A percentile compares a stretch with the other conserved stretches of the same genome.
Conservation (phyloP, 2,113 vertebrate species). For the Nyctibius bracteatus region DNA sequence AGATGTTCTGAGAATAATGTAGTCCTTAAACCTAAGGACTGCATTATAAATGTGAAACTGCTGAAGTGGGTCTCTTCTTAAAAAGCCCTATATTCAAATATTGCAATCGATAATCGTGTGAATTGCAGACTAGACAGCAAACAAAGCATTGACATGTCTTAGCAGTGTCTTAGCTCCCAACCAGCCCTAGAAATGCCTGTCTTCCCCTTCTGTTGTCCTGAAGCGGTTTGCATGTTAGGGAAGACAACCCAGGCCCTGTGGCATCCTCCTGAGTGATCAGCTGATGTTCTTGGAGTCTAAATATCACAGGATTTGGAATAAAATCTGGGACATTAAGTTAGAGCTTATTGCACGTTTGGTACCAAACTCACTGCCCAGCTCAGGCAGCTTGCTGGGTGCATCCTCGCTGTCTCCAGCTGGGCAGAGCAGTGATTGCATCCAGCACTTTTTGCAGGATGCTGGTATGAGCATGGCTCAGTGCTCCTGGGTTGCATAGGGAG, state of each 20-base stretch:
- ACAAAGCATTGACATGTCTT: rapidly evolving
- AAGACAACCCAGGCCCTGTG: not conserved
- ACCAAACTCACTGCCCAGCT: not conserved
- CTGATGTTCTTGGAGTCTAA: not conserved
- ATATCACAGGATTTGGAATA: not conserved
- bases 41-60: not conserved
- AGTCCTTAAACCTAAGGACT: not conserved
- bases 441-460: not conserved
- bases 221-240: not conserved
- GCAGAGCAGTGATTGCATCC: not conserved
- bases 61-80: not conserved
- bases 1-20: not conserved
- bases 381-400: not conserved
- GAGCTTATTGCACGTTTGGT: rapidly evolving
- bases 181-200: not conserved
- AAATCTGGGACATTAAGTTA: not conserved
- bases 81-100: not conserved
- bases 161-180: not conserved
- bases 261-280: not conserved
- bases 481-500: not conserved
- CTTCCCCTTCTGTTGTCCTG: not conserved
- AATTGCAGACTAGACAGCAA: not conserved
- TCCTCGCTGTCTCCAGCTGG: not conserved
- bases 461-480: not conserved
- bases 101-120: not conserved